These are phyloP conservation scores for Digitonthophagus gazella DNA, from an alignment of 2,888 invertebrate genomes.

Conservation along the genomic window DNA sequence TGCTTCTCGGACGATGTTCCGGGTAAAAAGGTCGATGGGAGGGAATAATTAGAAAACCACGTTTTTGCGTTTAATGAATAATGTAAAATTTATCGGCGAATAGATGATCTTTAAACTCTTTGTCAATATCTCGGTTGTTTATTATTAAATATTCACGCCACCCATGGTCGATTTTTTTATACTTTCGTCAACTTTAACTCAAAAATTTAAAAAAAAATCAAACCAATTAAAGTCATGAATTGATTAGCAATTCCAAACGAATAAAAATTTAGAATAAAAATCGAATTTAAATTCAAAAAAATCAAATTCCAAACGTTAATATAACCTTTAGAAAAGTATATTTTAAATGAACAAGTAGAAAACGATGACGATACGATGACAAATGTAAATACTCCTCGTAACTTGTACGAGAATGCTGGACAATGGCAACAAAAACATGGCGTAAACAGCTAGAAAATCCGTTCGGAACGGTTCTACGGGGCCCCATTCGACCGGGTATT, in stretches of 20 bases:
- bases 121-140: not conserved
- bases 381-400: not conserved
- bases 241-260: too few relatives aligned
- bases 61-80: not conserved
- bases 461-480: not conserved
- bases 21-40: not conserved
- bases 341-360: not conserved
- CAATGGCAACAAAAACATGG: slow-evolving; percentile 20
- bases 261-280: too few relatives aligned
- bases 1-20: not conserved
- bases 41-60: not conserved
- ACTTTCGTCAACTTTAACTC: not conserved
- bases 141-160: not conserved
- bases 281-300: too few relatives aligned
- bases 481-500: not conserved
- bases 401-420: not conserved
- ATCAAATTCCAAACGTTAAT: too few relatives aligned
- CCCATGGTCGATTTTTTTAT: not conserved
- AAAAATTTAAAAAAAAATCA: not conserved
- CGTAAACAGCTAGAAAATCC: slow-evolving; percentile 12
- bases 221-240: not conserved
- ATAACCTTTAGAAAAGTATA: too few relatives aligned
- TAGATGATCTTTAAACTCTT: not conserved
- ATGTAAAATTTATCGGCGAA: not conserved
- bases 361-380: not conserved